Evolutionary conservation across 2,888 invertebrate genomes (phyloP).

Genomic region (Coronaproctus castanopsis): DNA sequence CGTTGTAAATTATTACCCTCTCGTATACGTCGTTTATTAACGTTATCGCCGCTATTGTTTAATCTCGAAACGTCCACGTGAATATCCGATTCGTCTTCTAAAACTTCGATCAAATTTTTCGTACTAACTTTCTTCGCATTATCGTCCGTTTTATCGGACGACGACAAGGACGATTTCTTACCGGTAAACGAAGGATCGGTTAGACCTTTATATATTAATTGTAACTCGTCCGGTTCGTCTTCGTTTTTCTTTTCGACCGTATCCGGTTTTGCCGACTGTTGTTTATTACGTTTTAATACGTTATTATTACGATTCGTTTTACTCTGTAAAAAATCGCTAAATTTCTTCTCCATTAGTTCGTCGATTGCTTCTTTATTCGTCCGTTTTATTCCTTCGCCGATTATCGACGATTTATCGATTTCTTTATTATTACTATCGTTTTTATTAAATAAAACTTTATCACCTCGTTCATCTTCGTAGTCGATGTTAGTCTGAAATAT

Average conservation of each 20-base stretch:
- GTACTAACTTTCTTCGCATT: conserved; percentile 1
- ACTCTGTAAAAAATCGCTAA: too few relatives aligned
- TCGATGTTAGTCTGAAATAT: not conserved
- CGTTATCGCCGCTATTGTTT: not conserved
- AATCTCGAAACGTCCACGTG: not conserved
- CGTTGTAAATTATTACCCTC: not conserved
- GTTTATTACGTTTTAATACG: too few relatives aligned
- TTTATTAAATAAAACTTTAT: too few relatives aligned
- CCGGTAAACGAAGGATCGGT: not conserved
- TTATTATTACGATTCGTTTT: too few relatives aligned
- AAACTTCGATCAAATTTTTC: conserved; percentile 5
- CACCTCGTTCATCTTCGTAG: too few relatives aligned
- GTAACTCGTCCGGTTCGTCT: not conserved
- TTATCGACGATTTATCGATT: too few relatives aligned
- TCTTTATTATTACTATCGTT: too few relatives aligned
- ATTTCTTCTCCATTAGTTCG: too few relatives aligned
- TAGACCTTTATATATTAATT: conserved; percentile 2
- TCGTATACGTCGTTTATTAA: not conserved
- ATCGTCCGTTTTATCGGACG: not conserved
- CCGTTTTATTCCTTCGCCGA: too few relatives aligned
- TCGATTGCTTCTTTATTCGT: too few relatives aligned
- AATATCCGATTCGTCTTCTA: conserved; percentile 7
- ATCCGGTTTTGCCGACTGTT: not conserved
- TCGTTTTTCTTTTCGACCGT: not conserved
- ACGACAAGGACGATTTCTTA: not conserved